Evolutionary conservation across 2,888 invertebrate genomes (phyloP).

Genomic region (Ophioninae sp.): DNA sequence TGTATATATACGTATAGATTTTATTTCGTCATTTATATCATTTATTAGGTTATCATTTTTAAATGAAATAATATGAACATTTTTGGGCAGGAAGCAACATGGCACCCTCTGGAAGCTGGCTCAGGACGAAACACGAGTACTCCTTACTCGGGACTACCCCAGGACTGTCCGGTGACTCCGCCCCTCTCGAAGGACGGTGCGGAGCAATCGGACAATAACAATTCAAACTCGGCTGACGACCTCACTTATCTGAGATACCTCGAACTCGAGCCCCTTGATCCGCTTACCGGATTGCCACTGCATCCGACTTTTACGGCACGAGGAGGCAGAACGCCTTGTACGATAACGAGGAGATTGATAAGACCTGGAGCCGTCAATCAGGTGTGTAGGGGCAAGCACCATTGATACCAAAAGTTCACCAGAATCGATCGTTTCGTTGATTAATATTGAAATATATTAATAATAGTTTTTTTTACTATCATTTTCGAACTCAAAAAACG

Average conservation of each 20-base stretch:
- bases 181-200: conserved; percentile 75
- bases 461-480: not conserved
- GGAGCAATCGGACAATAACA: conserved; percentile 76
- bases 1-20: not conserved
- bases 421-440: not conserved
- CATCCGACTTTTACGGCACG: conserved; percentile 82
- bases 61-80: not conserved
- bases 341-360: conserved; percentile 86
- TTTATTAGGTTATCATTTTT: not conserved
- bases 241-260: conserved; percentile 85
- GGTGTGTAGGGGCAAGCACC: conserved; percentile 65
- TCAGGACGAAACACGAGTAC: conserved; percentile 81
- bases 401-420: not conserved
- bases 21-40: too few relatives aligned
- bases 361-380: conserved; percentile 76
- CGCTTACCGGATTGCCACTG: conserved; percentile 82
- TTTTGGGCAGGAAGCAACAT: conserved; percentile 78
- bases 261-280: conserved; percentile 90
- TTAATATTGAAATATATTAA: not conserved
- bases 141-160: conserved; percentile 74
- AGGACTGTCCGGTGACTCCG: conserved; percentile 77
- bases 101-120: conserved; percentile 80
- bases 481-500: not conserved
- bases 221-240: conserved; percentile 78
- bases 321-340: conserved; percentile 91